A percentile compares a stretch with the other conserved stretches of the same genome.
Evolutionary conservation across 2,113 vertebrate genomes (phyloP).

Genomic region (Pygoscelis antarcticus): DNA sequence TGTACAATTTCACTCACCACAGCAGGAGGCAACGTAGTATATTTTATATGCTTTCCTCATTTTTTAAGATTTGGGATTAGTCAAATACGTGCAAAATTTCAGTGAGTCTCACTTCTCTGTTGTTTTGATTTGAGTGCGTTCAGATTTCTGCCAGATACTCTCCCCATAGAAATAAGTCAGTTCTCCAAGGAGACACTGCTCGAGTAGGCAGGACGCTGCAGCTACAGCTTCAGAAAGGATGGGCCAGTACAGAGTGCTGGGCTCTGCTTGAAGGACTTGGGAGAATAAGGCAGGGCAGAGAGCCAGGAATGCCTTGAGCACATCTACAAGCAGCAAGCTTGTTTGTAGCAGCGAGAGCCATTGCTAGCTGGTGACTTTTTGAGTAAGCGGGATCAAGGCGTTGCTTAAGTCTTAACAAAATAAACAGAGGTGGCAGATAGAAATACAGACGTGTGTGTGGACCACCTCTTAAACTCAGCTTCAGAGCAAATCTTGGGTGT

Average conservation of each 20-base stretch:
- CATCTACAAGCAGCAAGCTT: background rate
- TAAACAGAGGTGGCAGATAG: background rate
- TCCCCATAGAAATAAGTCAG: background rate
- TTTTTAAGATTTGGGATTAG: background rate
- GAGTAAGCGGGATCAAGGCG: background rate
- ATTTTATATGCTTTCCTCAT: background rate
- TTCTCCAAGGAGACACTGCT: background rate
- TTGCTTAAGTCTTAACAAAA: background rate
- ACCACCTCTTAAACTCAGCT: background rate
- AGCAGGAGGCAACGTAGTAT: background rate
- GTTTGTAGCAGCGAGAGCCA: background rate
- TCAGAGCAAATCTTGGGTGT: background rate
- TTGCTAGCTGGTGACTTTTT: background rate
- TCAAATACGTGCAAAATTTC: background rate
- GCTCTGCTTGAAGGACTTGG: background rate
- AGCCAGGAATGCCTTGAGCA: background rate
- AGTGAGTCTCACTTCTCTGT: background rate
- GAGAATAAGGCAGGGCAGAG: background rate
- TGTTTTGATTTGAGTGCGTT: background rate
- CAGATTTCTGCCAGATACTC: background rate
- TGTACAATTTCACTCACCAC: background rate
- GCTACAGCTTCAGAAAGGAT: background rate
- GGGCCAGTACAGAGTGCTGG: background rate
- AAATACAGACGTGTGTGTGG: background rate
- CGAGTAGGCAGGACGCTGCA: background rate